Base-by-base conservation (phyloP, 2,113 vertebrate genomes). In the Pagrus major region DNA sequence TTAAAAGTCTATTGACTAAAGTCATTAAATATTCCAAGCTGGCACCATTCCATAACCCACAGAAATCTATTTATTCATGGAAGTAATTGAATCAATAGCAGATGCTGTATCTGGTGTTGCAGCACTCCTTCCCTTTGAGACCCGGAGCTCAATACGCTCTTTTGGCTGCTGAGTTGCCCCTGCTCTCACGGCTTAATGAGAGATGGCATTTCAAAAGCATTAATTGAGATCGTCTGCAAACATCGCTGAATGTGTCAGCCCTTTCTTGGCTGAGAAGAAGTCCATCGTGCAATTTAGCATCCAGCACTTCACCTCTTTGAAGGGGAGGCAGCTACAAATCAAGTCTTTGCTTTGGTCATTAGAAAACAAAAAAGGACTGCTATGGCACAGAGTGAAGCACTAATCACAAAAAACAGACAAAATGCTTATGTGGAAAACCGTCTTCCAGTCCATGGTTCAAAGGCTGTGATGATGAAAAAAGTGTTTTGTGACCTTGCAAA, bases 191-290 rank as follows among this genome's bases (percentile, higher is more conserved):
- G 70, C 86, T 87, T 93, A 93, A 94, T 93, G 83, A 87, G 85
- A 89, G 85, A 64, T 89, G 92, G 77, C 87, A 16, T 93, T 93
- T 92, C 76, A 86, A 94, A 94, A 81, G 88, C 83, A 74, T 92
- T 90, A 92, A 92, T 90, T 90, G 91, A 92, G 90, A 91, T 66
- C 37, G 85, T 85, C 75, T 2, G 42, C 80, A 80, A 81, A 81
- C 68, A 78, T 89, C 75, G 80, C 84, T 83, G 75, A 88, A 85
- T 87, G 71, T 75, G 77, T 77, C 73, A 66, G 65, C 52, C 58
- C 64, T 85, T 80, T 90, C 64, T 85, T 84, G 83, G 56, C 75
- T 25, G 55, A 80, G 77, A 85, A 75, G 71, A 87, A 84, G 60
- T 68, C 64, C 66, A 80, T 83, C 52, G 20, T 20, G 56, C 85